These are phyloP conservation scores for Cryptus armator DNA, from an alignment of 2,888 invertebrate genomes.

Conservation along the genomic window DNA sequence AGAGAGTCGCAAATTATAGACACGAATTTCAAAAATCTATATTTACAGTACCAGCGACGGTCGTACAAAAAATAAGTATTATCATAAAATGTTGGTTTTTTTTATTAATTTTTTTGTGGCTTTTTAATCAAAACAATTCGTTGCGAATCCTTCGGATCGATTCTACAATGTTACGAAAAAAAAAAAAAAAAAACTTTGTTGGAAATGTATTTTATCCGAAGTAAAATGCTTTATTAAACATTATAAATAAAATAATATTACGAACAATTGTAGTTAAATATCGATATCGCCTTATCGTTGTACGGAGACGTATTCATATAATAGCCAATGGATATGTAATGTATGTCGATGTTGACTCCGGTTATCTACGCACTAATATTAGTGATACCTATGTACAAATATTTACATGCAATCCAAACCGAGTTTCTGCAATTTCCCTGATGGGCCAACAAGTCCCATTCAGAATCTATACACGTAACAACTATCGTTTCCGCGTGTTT, in stretches of 20 bases:
- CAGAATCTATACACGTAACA: background rate
- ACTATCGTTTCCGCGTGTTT: background rate
- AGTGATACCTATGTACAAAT: background rate
- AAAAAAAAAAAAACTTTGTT: too few relatives aligned
- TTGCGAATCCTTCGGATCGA: too few relatives aligned
- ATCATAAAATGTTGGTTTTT: background rate
- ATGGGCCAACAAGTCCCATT: conserved; percentile 2
- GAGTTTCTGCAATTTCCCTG: background rate
- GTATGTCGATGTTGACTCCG: background rate
- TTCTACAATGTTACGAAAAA: too few relatives aligned
- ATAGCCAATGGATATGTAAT: background rate
- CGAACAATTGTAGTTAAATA: too few relatives aligned
- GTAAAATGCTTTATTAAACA: too few relatives aligned
- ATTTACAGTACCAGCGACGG: background rate
- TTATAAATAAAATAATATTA: too few relatives aligned
- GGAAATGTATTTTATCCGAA: too few relatives aligned
- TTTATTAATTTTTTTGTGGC: background rate
- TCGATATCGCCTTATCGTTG: background rate
- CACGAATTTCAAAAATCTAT: background rate
- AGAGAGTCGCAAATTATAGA: background rate
- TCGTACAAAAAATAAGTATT: background rate
- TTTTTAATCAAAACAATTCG: background rate
- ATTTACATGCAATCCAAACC: background rate
- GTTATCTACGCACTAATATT: background rate
- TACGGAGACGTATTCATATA: background rate